Evolutionary conservation across 1,140 invertebrate species (phyloP).

Genomic region (Tribolium castaneum): DNA sequence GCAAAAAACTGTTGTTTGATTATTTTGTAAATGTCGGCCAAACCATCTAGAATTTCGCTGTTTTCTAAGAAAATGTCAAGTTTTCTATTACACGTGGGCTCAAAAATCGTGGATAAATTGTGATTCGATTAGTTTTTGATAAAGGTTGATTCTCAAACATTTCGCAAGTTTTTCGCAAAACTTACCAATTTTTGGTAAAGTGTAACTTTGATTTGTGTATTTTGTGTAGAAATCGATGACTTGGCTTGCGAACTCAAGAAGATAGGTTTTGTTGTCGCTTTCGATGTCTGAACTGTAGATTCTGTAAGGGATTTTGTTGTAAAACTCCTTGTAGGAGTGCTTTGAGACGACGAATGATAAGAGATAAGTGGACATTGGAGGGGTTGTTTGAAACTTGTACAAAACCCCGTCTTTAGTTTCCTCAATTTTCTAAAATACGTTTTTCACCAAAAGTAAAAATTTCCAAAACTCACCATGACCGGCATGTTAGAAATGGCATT

Average conservation of each 20-base stretch:
- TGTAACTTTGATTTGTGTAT: constrained; percentile 80
- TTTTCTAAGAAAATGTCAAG: too few species aligned
- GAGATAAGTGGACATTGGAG: constrained; percentile 85
- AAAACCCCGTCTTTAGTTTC: constrained; percentile 29
- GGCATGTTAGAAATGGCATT: constrained; percentile 85
- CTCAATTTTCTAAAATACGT: background rate
- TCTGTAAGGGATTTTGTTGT: constrained; percentile 67
- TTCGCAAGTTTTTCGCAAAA: too few species aligned
- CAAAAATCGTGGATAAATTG: too few species aligned
- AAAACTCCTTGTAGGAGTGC: constrained; percentile 70
- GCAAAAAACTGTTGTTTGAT: too few species aligned
- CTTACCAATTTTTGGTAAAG: constrained; percentile 70
- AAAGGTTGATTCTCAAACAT: too few species aligned
- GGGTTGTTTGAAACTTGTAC: constrained; percentile 73
- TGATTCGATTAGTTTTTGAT: too few species aligned
- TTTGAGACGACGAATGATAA: constrained; percentile 81
- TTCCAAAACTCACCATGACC: constrained; percentile 44
- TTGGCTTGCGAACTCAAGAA: constrained; percentile 75
- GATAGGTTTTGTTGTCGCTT: constrained; percentile 68
- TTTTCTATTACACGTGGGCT: too few species aligned
- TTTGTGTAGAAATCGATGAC: constrained; percentile 81
- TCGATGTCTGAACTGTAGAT: constrained; percentile 77
- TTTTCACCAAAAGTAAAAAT: background rate
- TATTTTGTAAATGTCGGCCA: too few species aligned
- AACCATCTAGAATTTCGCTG: too few species aligned